Percentiles rank a stretch among this genome's conserved stretches.
phyloP scores from a whole-genome alignment of 2,113 vertebrate genomes.

The Erinaceus europaeus region DNA sequence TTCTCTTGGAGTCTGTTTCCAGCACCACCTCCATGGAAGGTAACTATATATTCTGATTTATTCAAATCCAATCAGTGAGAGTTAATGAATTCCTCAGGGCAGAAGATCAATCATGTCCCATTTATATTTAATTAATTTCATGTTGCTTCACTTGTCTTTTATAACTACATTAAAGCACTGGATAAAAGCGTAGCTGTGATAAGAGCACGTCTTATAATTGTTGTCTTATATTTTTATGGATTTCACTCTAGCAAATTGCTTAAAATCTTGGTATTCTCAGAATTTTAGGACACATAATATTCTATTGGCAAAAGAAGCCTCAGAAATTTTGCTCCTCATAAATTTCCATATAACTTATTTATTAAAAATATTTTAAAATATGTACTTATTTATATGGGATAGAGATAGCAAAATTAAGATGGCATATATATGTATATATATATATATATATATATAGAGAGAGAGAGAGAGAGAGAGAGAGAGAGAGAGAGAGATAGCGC shows the following conservation, averaged over 20 bases:
- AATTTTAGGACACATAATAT: not conserved
- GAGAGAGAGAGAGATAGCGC: too few species aligned
- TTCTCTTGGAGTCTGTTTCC: not conserved
- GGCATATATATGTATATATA: too few species aligned
- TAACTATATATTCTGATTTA: slow-evolving; percentile 61
- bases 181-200: slow-evolving; percentile 19
- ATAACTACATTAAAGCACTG: slow-evolving; percentile 49
- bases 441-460: too few species aligned
- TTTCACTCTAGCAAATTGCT: slow-evolving; percentile 14
- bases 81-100: slow-evolving; percentile 69
- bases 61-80: slow-evolving; percentile 59
- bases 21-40: not conserved
- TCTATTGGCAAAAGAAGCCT: slow-evolving; percentile 14
- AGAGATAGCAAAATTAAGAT: too few species aligned
- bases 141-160: slow-evolving; percentile 48
- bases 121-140: slow-evolving; percentile 72
- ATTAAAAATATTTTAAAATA: too few species aligned
- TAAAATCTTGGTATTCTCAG: not conserved
- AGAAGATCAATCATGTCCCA: slow-evolving; percentile 68
- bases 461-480: too few species aligned
- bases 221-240: not conserved
- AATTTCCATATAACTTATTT: too few species aligned
- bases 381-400: too few species aligned
- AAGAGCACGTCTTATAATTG: slow-evolving; percentile 8
- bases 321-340: too few species aligned